phyloP scores from a whole-genome alignment of 2,888 invertebrate species.

The Ametastegia equiseti region DNA sequence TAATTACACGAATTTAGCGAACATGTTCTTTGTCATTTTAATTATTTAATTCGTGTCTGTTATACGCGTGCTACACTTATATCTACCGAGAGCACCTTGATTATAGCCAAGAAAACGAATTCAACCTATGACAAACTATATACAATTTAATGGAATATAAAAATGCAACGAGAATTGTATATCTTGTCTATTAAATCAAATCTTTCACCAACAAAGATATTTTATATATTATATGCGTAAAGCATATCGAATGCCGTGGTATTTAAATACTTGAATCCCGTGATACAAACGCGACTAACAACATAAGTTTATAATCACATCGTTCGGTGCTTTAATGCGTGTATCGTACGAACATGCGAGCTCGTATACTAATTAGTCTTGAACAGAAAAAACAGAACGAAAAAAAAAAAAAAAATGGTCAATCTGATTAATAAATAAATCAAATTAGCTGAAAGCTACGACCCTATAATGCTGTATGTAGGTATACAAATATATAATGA shows the following conservation, averaged over 20 bases:
- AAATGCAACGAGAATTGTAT: background rate
- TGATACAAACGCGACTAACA: too few relatives aligned
- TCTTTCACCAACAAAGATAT: background rate
- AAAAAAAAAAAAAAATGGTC: background rate
- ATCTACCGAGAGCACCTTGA: background rate
- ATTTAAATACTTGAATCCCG: too few relatives aligned
- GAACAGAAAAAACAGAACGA: too few relatives aligned
- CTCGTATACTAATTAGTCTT: background rate
- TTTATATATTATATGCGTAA: too few relatives aligned
- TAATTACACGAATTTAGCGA: slow-evolving; percentile 11
- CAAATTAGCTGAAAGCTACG: background rate
- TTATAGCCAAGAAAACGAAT: background rate
- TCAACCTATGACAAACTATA: too few relatives aligned
- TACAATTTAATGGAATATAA: background rate
- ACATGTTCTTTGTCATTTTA: slow-evolving; percentile 17
- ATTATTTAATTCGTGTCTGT: slow-evolving; percentile 18
- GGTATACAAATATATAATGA: too few relatives aligned
- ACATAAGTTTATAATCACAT: too few relatives aligned
- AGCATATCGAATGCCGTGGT: too few relatives aligned
- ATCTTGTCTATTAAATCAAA: background rate
- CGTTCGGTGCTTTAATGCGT: too few relatives aligned
- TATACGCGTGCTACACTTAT: background rate
- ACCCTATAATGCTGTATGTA: background rate
- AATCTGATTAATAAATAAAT: background rate
- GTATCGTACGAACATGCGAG: background rate